Conservation (phyloP, 1,140 invertebrate genomes). For the Olivierus martensii region DNA sequence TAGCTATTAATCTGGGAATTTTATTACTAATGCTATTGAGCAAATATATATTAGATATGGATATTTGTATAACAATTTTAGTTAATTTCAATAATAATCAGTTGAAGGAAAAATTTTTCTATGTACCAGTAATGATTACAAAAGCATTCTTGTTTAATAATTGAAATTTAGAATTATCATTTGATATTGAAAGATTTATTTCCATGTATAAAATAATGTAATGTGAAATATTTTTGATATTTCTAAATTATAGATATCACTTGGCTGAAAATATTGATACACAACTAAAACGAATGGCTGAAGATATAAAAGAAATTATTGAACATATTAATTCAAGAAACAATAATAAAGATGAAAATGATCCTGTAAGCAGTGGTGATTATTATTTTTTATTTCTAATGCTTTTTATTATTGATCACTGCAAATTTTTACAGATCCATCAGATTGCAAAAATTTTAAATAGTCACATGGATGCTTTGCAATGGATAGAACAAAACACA, state of each 20-base stretch:
- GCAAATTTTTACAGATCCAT: conserved; percentile 43
- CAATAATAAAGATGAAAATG: conserved; percentile 61
- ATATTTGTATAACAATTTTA: no score
- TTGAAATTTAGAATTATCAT: no score
- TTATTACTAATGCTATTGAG: no score
- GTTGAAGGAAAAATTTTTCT: no score
- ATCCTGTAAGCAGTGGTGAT: conserved; percentile 50
- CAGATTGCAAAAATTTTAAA: conserved; percentile 88
- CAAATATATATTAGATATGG: no score
- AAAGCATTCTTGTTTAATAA: no score
- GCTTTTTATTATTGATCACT: background rate
- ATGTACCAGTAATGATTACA: no score
- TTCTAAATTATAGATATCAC: conserved; percentile 45
- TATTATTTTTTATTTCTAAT: background rate
- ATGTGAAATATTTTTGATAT: background rate
- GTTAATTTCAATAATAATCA: no score
- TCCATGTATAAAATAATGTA: background rate
- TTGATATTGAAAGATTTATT: no score
- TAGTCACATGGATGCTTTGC: conserved; percentile 89
- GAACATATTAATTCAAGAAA: conserved; percentile 84
- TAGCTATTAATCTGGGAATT: no score
- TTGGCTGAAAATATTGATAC: conserved; percentile 80
- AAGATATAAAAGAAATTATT: conserved; percentile 88
- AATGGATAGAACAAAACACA: conserved; percentile 51
- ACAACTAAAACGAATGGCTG: conserved; percentile 83